Base-by-base conservation (phyloP, 2,797 vertebrate species). In the Sebastes trivittatus region DNA sequence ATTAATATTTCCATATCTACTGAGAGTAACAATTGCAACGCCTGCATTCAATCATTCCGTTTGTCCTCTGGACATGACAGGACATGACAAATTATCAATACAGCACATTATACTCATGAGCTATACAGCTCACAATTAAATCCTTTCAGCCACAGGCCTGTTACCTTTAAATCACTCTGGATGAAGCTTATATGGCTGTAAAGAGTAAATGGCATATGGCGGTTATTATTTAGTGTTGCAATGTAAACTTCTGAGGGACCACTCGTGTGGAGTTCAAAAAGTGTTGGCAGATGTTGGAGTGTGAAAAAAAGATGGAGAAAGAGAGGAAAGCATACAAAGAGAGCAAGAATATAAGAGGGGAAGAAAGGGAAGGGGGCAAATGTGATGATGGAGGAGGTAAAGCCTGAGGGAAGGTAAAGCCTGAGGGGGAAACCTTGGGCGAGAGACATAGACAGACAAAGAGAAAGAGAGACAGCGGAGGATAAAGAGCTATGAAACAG, bases 271-370 rank as follows among this genome's bases (percentile, higher is more conserved):
- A 76, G 82, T 87, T 75, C 32, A 87, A 66, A 82, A 86, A 81
- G 79, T 72, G 72, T 38, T 76, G 80, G 76, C 84, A 91, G 89
- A 89, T 90, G 87, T 87, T 88, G 60, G 71, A 81, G 66, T 56
- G 52, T 42, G 14, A 75, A 72, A 75, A 78, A 63, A 72, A 52
- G 62, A 84, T 29, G 49, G 55, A 14, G 13, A 79, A 30, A 75
- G 63, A 55, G 72, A 78, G 59, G 18, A 56, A 77, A 68, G 74
- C 18, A 42, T 18, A 34, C 30, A 78, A 62, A 66, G 34, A 72
- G 67, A 67, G 55, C 14, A 22, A 20, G 49, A 36, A 72, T 34
- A 52, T 63, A 20, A 77, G 25, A 65, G 56, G 23, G 6, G 64
- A 11, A 23, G 42, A 65, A 32, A 61, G 25, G 20, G 7, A 59